A percentile compares a stretch with the other conserved stretches of the same genome.
Evolutionary conservation across 2,113 vertebrate species (phyloP).

Genomic region (Noturus placidus): DNA sequence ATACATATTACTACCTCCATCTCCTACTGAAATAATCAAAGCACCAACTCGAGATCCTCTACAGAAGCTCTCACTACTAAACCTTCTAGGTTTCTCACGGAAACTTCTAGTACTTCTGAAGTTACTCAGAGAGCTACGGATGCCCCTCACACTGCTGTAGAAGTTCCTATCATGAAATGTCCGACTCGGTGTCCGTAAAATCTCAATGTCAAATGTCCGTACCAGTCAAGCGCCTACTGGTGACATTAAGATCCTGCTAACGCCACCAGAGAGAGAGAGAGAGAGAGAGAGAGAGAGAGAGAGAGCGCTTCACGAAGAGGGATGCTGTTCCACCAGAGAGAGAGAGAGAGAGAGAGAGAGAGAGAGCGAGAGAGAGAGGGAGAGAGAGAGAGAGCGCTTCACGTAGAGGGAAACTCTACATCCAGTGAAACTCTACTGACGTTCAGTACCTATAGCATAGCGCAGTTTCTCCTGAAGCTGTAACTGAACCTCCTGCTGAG

Average conservation of each 20-base stretch:
- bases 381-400: no score
- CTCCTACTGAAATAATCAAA: neutral
- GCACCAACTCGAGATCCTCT: neutral
- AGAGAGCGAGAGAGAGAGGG: no score
- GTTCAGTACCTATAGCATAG: neutral
- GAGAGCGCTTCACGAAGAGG: no score
- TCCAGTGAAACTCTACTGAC: neutral
- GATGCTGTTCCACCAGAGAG: no score
- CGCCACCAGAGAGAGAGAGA: no score
- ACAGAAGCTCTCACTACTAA: neutral
- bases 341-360: no score
- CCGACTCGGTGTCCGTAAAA: no score
- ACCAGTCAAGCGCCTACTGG: neutral
- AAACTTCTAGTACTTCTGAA: neutral
- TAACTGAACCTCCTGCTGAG: neutral
- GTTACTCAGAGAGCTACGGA: neutral
- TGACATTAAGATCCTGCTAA: neutral
- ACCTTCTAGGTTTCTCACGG: neutral
- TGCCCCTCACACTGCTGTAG: neutral
- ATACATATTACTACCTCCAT: neutral
- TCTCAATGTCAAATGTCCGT: no score
- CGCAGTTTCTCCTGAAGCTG: neutral
- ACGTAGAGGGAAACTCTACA: no score
- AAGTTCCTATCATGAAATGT: neutral
- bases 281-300: no score